Conservation (phyloP, 2,888 invertebrate species). For the Acanthoscelides obtectus region DNA sequence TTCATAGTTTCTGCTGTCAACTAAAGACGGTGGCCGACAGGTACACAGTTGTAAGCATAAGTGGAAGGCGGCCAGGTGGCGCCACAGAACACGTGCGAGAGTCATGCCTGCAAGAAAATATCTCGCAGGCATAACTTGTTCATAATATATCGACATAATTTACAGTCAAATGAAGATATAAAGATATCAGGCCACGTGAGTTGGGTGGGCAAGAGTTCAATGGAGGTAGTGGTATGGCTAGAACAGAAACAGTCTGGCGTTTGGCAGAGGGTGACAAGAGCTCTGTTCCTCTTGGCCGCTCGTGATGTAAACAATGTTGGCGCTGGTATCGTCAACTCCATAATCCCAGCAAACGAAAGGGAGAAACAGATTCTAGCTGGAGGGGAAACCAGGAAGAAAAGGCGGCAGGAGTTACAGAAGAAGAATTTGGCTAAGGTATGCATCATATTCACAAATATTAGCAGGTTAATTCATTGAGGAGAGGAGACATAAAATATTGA, state of each 20-base stretch:
- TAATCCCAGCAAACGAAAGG: constrained; percentile 54
- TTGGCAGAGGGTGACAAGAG: constrained; percentile 56
- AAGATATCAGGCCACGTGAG: constrained; percentile 68
- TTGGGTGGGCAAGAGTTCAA: constrained; percentile 67
- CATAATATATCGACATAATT: too few species aligned
- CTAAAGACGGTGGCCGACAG: too few species aligned
- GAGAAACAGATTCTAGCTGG: constrained; percentile 56
- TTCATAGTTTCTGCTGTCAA: too few species aligned
- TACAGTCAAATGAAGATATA: constrained; percentile 57
- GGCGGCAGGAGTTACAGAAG: constrained; percentile 48
- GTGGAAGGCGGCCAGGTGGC: too few species aligned
- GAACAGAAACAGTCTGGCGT: constrained; percentile 60
- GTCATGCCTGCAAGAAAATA: too few species aligned
- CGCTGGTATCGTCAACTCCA: constrained; percentile 55
- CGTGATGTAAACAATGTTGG: constrained; percentile 58
- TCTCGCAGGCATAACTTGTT: too few species aligned
- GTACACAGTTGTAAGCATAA: too few species aligned
- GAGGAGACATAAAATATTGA: too few species aligned
- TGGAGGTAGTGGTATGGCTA: constrained; percentile 68
- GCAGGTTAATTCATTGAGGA: too few species aligned
- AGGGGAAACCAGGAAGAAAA: constrained; percentile 54
- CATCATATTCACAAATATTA: too few species aligned
- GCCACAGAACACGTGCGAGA: too few species aligned
- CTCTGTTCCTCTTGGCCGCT: constrained; percentile 69
- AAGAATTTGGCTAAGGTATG: constrained; percentile 56